Evolutionary conservation across 2,888 invertebrate species (phyloP).

Genomic region (Epinotia ramella): DNA sequence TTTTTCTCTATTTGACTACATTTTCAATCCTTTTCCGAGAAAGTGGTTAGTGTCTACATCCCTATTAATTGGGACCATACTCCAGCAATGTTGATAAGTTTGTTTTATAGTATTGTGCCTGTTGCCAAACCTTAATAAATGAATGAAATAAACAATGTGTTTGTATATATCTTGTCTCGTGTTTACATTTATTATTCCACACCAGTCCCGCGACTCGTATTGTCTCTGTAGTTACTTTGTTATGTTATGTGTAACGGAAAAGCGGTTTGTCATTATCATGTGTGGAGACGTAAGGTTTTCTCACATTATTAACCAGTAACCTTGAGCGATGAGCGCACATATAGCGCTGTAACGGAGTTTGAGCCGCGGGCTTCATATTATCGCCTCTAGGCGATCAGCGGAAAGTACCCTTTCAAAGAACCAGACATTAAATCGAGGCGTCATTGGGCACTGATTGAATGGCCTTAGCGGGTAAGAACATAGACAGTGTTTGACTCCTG

Average conservation of each 20-base stretch:
- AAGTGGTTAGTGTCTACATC: too few species aligned
- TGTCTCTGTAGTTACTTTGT: background rate
- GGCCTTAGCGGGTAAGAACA: background rate
- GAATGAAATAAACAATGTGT: conserved; percentile 14
- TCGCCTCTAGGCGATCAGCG: conserved; percentile 9
- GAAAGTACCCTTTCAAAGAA: background rate
- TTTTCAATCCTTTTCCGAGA: too few species aligned
- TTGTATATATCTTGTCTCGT: background rate
- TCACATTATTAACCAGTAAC: conserved; percentile 34
- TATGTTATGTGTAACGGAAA: conserved; percentile 18
- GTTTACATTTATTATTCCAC: conserved; percentile 16
- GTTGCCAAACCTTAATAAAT: background rate
- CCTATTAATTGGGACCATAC: too few species aligned
- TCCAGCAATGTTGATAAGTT: too few species aligned
- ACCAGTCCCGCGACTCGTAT: background rate
- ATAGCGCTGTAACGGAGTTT: conserved; percentile 15
- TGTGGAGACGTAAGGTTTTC: conserved; percentile 27
- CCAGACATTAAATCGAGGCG: conserved; percentile 23
- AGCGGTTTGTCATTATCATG: conserved; percentile 29
- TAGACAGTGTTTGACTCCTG: background rate
- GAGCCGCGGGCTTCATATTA: conserved; percentile 14
- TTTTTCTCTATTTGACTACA: too few species aligned
- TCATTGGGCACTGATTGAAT: conserved; percentile 25
- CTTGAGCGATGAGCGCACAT: conserved; percentile 40
- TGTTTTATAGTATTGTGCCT: too few species aligned